Percentiles rank a stretch among this genome's conserved stretches.
phyloP scores from a whole-genome alignment of 2,797 vertebrate species.

The Potorous gilbertii region DNA sequence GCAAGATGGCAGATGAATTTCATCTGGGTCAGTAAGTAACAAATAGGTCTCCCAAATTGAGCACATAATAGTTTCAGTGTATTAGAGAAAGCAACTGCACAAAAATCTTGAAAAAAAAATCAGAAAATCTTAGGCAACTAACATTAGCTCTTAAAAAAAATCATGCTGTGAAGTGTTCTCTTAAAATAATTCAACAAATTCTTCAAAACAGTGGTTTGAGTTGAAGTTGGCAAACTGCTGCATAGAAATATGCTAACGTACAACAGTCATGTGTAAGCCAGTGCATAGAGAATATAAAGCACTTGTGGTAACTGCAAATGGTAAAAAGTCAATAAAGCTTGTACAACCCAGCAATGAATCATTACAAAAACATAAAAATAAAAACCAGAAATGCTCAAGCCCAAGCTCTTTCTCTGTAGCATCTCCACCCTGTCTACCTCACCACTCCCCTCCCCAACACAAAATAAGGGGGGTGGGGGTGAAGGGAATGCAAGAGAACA shows the following conservation, averaged over 20 bases:
- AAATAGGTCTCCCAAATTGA: constrained; percentile 79
- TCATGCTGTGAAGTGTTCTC: constrained; percentile 83
- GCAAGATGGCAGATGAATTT: constrained; percentile 80
- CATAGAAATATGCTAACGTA: constrained; percentile 95
- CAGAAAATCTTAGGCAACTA: constrained; percentile 63
- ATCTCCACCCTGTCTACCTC: background rate
- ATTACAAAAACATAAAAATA: constrained; percentile 77
- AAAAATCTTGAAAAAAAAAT: constrained; percentile 60
- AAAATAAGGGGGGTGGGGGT: background rate
- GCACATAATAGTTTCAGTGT: constrained; percentile 78
- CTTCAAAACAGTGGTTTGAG: constrained; percentile 80
- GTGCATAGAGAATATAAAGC: constrained; percentile 99
- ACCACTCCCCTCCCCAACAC: background rate
- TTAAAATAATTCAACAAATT: constrained; percentile 79
- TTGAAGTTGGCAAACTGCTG: constrained; percentile 89
- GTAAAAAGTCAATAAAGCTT: constrained; percentile 92
- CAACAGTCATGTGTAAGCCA: constrained; percentile 97
- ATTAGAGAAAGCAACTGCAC: constrained; percentile 79
- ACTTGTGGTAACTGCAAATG: constrained; percentile 98
- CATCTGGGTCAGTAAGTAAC: constrained; percentile 80
- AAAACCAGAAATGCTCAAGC: constrained; percentile 76
- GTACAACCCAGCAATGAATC: constrained; percentile 84
- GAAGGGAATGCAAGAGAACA: background rate
- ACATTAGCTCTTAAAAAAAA: constrained; percentile 68
- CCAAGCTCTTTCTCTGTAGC: constrained; percentile 38